Evolutionary conservation across 37 sponge, comb jelly and placozoan species (phyloP).

Genomic region (Lycopodina hypogea): DNA sequence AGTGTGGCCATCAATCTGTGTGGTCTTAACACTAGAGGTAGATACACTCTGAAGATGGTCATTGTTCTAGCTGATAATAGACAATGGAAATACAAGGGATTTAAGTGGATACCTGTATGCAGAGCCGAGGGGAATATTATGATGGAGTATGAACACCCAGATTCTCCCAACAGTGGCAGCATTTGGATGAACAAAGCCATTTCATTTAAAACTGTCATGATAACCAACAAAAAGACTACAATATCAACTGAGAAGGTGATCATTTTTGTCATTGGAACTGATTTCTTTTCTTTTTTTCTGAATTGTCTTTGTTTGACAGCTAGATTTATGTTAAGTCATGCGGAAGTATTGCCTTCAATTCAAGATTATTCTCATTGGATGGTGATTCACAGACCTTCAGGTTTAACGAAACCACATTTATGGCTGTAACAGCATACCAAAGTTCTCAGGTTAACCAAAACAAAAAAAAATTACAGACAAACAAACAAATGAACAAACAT

Average conservation of each 20-base stretch:
- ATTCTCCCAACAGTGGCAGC: slow-evolving; percentile 64
- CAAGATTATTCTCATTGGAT: too few species aligned
- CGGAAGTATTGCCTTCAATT: too few species aligned
- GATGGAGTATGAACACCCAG: slow-evolving; percentile 61
- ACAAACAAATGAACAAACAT: too few species aligned
- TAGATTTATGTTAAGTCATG: too few species aligned
- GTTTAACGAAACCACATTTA: slow-evolving; percentile 71
- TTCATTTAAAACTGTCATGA: slow-evolving; percentile 67
- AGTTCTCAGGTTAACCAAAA: slow-evolving; percentile 60
- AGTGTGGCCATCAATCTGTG: slow-evolving; percentile 54
- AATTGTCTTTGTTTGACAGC: too few species aligned
- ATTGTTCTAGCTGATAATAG: slow-evolving; percentile 69
- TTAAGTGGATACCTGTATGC: slow-evolving; percentile 77
- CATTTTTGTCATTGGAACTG: too few species aligned
- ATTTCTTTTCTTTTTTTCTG: too few species aligned
- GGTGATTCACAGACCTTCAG: slow-evolving; percentile 21
- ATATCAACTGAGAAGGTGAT: too few species aligned
- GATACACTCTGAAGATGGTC: slow-evolving; percentile 51
- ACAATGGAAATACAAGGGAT: slow-evolving; percentile 76
- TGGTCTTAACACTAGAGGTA: slow-evolving; percentile 61
- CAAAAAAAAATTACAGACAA: too few species aligned
- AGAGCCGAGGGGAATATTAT: slow-evolving; percentile 59
- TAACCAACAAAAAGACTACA: slow-evolving; percentile 73
- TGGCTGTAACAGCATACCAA: slow-evolving; percentile 87
- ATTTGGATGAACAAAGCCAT: slow-evolving; percentile 65